phyloP scores from a whole-genome alignment of 2,888 invertebrate species.

The Sclerodermus sp. region DNA sequence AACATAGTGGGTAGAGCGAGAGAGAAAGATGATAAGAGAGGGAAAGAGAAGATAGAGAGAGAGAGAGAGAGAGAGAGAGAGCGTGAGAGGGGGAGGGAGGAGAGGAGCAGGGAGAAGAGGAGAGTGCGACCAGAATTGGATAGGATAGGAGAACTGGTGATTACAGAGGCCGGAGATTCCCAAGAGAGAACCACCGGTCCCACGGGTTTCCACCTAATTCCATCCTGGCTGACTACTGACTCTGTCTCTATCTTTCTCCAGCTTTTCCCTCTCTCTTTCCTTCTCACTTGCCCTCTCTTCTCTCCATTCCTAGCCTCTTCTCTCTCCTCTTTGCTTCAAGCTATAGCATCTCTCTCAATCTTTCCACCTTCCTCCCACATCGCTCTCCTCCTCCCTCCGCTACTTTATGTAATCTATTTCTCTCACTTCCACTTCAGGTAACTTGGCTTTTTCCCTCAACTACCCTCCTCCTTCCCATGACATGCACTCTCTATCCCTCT shows the following conservation, averaged over 20 bases:
- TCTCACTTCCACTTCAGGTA: too few relatives aligned
- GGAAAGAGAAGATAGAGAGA: slow-evolving; percentile 14
- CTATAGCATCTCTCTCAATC: neutral
- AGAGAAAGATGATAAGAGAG: slow-evolving; percentile 11
- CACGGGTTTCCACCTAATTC: slow-evolving; percentile 54
- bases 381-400: too few relatives aligned
- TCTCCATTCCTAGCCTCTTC: neutral
- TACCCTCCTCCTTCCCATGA: too few relatives aligned
- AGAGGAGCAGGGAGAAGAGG: slow-evolving; percentile 20
- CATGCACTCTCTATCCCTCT: too few relatives aligned
- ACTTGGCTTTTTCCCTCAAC: too few relatives aligned
- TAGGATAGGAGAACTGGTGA: slow-evolving; percentile 54
- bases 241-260: slow-evolving; percentile 34
- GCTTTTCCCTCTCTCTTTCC: slow-evolving; percentile 16
- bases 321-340: slow-evolving; percentile 1
- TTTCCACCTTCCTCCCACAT: neutral
- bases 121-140: slow-evolving; percentile 48
- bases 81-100: slow-evolving; percentile 10
- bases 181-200: slow-evolving; percentile 44
- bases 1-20: neutral
- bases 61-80: slow-evolving; percentile 11
- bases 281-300: slow-evolving; percentile 6
- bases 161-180: slow-evolving; percentile 53
- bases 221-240: slow-evolving; percentile 53
- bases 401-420: too few relatives aligned